These are phyloP conservation scores for Bombus vancouverensis DNA, from an alignment of 1,140 invertebrate species.

Conservation along the genomic window DNA sequence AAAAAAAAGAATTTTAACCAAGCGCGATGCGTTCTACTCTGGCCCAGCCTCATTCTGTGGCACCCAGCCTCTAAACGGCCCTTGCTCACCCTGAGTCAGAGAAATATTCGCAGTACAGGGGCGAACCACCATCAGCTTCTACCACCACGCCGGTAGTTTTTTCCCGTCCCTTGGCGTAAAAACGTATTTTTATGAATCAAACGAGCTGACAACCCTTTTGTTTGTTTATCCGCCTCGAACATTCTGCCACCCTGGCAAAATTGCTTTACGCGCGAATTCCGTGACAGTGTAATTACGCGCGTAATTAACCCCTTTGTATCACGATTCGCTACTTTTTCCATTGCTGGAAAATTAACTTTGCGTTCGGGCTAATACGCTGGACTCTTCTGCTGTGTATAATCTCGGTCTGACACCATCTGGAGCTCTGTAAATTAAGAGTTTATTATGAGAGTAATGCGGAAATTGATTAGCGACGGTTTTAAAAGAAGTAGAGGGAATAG, in stretches of 20 bases:
- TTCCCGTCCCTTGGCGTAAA: not conserved
- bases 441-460: no score
- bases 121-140: not conserved
- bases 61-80: constrained; percentile 29
- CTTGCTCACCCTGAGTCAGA: constrained; percentile 18
- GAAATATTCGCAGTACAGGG: constrained; percentile 46
- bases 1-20: constrained; percentile 55
- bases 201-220: not conserved
- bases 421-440: no score
- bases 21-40: constrained; percentile 36
- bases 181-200: constrained; percentile 42
- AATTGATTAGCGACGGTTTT: no score
- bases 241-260: not conserved
- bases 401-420: not conserved
- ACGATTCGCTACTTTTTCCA: constrained; percentile 24
- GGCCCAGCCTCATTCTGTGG: not conserved
- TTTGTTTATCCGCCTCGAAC: not conserved
- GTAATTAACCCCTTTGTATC: constrained; percentile 35
- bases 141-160: no score
- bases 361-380: not conserved
- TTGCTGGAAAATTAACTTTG: not conserved
- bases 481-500: no score
- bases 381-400: not conserved
- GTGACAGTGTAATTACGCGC: constrained; percentile 18
- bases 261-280: constrained; percentile 16